These are phyloP conservation scores for Carlito syrichta DNA, from an alignment of 2,113 vertebrate genomes.

Conservation along the genomic window DNA sequence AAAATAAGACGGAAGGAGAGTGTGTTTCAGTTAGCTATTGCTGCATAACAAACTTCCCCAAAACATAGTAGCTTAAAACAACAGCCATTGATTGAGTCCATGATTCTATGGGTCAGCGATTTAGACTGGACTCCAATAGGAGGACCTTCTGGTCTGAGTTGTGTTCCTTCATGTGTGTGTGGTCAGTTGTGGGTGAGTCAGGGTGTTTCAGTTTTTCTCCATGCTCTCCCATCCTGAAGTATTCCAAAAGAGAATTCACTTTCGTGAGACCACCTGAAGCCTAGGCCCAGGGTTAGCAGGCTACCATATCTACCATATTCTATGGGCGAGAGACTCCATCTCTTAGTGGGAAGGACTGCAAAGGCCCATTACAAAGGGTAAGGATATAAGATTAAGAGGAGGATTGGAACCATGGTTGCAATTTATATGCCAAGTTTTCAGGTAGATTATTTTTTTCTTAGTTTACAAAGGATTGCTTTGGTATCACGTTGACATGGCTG, in stretches of 20 bases:
- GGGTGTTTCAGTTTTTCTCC: background rate
- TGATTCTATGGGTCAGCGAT: background rate
- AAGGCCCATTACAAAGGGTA: background rate
- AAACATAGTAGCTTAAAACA: background rate
- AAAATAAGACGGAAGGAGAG: background rate
- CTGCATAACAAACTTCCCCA: background rate
- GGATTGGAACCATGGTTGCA: rapidly evolving
- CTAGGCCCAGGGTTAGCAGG: too few species aligned
- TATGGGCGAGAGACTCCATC: rapidly evolving
- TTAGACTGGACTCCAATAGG: background rate
- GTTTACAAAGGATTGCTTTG: background rate
- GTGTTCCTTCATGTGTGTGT: rapidly evolving
- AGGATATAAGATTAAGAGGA: too few species aligned
- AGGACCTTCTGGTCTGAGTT: background rate
- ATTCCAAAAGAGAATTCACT: rapidly evolving
- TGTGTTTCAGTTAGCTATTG: background rate
- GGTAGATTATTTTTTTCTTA: rapidly evolving
- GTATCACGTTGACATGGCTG: background rate
- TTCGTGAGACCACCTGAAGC: background rate
- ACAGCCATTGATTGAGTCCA: background rate
- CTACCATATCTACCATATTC: background rate
- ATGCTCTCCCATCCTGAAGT: background rate
- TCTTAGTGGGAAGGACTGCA: background rate
- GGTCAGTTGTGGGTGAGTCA: background rate
- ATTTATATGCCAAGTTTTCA: background rate